Evolutionary conservation across 1,140 invertebrate species (phyloP).

Genomic region (Penaeus japonicus): DNA sequence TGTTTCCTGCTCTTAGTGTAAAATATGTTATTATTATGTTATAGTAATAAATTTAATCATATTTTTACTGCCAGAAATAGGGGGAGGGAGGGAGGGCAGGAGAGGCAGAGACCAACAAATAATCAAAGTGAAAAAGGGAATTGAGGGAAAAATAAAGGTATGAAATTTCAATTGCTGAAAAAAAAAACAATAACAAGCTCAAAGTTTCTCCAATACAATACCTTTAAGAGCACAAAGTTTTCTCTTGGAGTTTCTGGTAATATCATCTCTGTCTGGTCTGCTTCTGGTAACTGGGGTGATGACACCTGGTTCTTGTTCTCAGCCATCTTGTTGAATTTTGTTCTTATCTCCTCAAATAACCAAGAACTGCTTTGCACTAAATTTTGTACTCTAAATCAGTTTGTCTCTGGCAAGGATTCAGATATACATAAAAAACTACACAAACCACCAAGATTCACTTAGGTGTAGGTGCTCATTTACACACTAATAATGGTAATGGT

Average conservation of each 20-base stretch:
- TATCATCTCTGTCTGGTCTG: neutral
- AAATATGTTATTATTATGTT: too few species aligned
- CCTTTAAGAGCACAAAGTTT: conserved; percentile 46
- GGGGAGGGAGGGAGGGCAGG: too few species aligned
- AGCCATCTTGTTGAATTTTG: conserved; percentile 23
- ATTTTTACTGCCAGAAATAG: too few species aligned
- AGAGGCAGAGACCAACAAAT: too few species aligned
- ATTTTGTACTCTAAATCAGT: conserved; percentile 32
- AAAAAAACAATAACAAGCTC: neutral
- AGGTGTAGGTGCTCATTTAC: conserved; percentile 28
- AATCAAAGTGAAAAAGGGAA: too few species aligned
- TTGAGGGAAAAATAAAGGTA: too few species aligned
- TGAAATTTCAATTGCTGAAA: neutral
- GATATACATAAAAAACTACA: neutral
- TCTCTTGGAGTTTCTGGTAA: neutral
- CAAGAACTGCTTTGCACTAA: neutral
- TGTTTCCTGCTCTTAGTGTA: too few species aligned
- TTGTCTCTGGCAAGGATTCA: neutral
- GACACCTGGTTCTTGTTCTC: conserved; percentile 7
- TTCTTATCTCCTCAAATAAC: neutral
- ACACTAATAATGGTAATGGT: conserved; percentile 46
- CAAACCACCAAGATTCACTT: neutral
- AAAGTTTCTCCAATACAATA: neutral
- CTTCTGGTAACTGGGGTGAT: conserved; percentile 1
- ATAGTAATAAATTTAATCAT: too few species aligned